Evolutionary conservation across 2,797 vertebrate genomes (phyloP).

Genomic region (Botia kubotai): DNA sequence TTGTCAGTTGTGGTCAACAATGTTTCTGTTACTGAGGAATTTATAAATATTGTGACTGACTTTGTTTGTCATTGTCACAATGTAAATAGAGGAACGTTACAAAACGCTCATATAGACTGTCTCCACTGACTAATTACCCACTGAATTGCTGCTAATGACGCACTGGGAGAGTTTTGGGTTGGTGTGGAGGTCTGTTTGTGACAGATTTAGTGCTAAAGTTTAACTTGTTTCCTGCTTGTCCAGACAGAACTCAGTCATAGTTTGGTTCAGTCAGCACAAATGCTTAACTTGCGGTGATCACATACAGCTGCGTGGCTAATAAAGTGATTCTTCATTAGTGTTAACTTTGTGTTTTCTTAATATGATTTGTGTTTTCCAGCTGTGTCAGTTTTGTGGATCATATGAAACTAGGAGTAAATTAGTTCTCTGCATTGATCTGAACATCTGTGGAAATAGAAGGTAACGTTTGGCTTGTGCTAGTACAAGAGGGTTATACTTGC

Average conservation of each 20-base stretch:
- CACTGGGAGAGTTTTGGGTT: not conserved
- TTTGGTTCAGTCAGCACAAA: conserved; percentile 70
- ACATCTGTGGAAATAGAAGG: not conserved
- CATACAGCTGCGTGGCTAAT: not conserved
- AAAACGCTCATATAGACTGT: not conserved
- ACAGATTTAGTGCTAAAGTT: conserved; percentile 71
- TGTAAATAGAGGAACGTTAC: not conserved
- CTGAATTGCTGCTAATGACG: conserved; percentile 46
- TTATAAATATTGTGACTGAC: not conserved
- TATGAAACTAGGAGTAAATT: not conserved
- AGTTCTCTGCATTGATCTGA: not conserved
- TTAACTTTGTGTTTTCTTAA: not conserved
- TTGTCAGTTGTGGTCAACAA: not conserved
- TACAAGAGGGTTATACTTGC: not conserved
- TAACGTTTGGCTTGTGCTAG: not conserved
- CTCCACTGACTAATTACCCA: conserved; percentile 31
- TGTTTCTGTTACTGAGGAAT: conserved; percentile 3
- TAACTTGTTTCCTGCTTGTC: conserved; percentile 76
- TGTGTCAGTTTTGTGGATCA: not conserved
- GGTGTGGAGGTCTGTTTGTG: conserved; percentile 29
- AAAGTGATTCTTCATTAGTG: conserved; percentile 8
- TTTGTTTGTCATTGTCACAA: not conserved
- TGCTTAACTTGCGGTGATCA: conserved; percentile 64
- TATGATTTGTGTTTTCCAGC: not conserved
- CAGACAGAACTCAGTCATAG: conserved; percentile 56